Percentiles rank a stretch among this genome's conserved stretches.
phyloP scores from a whole-genome alignment of 2,797 vertebrate species.

The Lagorchestes hirsutus region DNA sequence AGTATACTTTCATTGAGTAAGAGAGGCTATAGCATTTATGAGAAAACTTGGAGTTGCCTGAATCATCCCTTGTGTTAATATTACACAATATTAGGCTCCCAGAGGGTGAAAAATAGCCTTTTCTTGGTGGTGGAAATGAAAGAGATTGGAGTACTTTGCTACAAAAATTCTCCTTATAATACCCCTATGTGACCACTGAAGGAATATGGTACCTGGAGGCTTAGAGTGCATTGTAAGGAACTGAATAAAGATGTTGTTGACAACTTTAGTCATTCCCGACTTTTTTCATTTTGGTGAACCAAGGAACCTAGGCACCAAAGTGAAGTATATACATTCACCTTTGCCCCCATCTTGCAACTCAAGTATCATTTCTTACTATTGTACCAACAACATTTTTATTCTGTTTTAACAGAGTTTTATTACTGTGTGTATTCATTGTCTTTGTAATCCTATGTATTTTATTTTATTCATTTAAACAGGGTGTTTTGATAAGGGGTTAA shows the following conservation, averaged over 20 bases:
- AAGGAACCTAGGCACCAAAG: neutral
- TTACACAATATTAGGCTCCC: too few relatives aligned
- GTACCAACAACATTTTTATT: neutral
- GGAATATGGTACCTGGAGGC: neutral
- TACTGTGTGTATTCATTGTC: too few relatives aligned
- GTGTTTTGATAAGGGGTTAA: neutral
- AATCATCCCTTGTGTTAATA: too few relatives aligned
- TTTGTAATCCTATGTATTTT: neutral
- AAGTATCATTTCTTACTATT: neutral
- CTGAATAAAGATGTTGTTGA: neutral
- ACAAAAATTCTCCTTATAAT: neutral
- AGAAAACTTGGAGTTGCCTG: too few relatives aligned
- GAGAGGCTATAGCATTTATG: too few relatives aligned
- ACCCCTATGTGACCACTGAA: neutral
- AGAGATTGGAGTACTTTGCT: neutral
- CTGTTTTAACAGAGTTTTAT: too few relatives aligned
- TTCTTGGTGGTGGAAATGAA: neutral
- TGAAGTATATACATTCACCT: neutral
- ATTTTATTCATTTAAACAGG: neutral
- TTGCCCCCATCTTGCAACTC: neutral
- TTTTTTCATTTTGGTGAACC: neutral
- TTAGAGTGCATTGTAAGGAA: neutral
- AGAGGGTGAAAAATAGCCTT: too few relatives aligned
- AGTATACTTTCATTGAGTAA: too few relatives aligned
- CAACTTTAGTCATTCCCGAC: neutral